Evolutionary conservation across 2,888 invertebrate species (phyloP), one percentile per base, ranked within the genome.

Genomic region (Athripsodes cinereus): DNA sequence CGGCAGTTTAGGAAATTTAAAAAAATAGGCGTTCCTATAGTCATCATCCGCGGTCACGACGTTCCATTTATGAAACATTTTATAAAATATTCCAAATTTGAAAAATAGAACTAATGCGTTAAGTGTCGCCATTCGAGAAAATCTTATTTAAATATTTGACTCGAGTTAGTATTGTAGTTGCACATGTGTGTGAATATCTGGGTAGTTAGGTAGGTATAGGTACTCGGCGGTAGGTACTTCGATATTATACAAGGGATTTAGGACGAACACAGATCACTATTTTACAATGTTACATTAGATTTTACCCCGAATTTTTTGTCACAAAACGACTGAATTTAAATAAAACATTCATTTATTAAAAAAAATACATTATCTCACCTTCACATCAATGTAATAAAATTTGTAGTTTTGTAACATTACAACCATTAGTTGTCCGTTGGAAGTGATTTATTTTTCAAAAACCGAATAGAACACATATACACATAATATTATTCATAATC

Each of bases 11-110:
- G 40, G 2, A 40, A 40, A 40, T 20, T 50, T 53, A 46, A 58
- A 58, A n/a, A 58, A 58, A 58, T 46, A 57, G 57, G 57, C 57
- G 57, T 57, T 57, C 52, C 52, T 52, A 46, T n/a, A n/a, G n/a
- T n/a, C n/a, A n/a, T 53, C 40, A 34, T 44, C 47, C 46, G 18
- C 47, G 47, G 52, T 31, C 57, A 47, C 57, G 57, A 44, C n/a
- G 22, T 56, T 44, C 56, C 8, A n/a, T 53, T 22, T 6, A 53
- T 35, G 21, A 40, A 52, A 20, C 13, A 20, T 35, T 40, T 40
- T 40, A n/a, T n/a, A n/a, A n/a, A n/a, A n/a, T 40, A 16, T 13
- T 40, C 16, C 40, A 16, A 40, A 40, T 40, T 40, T 40, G 13
- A n/a, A n/a, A 3, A 3, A n/a, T 40, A 40, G 26, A 26, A 6